These are phyloP conservation scores for Mythimna pallens DNA, from an alignment of 2,888 invertebrate species.

Conservation along the genomic window DNA sequence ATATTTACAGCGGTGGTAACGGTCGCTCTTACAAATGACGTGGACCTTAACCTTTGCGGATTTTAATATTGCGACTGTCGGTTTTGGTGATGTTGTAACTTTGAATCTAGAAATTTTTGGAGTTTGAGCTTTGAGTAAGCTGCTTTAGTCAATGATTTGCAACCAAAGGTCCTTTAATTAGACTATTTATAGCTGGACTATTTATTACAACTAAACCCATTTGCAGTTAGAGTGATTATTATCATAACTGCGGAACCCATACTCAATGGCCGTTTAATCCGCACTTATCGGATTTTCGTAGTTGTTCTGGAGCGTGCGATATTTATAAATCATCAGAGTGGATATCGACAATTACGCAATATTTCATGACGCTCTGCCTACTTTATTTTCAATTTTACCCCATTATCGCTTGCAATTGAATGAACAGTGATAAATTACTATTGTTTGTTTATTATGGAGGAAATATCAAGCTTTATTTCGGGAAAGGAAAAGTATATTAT, in stretches of 20 bases:
- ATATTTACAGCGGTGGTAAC: too few species aligned
- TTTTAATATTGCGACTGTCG: conserved; percentile 5
- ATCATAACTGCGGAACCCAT: conserved; percentile 24
- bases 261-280: conserved; percentile 3
- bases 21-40: too few species aligned
- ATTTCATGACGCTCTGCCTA: conserved; percentile 43
- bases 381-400: conserved; percentile 53
- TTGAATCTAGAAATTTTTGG: neutral
- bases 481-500: neutral
- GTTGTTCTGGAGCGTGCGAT: conserved; percentile 35
- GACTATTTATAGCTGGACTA: neutral
- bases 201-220: neutral
- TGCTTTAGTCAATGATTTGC: neutral
- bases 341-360: conserved; percentile 53
- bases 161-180: neutral
- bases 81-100: neutral
- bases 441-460: conserved; percentile 27
- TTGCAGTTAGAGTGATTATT: neutral
- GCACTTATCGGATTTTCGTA: conserved; percentile 37
- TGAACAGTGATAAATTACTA: conserved; percentile 35
- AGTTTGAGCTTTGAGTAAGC: neutral
- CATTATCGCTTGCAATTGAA: conserved; percentile 47
- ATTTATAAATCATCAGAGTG: conserved; percentile 51
- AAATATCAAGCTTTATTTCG: conserved; percentile 11
- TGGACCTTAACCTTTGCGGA: conserved; percentile 4